These are phyloP conservation scores for Cervus canadensis DNA, from an alignment of 2,113 vertebrate genomes.

Conservation along the genomic window DNA sequence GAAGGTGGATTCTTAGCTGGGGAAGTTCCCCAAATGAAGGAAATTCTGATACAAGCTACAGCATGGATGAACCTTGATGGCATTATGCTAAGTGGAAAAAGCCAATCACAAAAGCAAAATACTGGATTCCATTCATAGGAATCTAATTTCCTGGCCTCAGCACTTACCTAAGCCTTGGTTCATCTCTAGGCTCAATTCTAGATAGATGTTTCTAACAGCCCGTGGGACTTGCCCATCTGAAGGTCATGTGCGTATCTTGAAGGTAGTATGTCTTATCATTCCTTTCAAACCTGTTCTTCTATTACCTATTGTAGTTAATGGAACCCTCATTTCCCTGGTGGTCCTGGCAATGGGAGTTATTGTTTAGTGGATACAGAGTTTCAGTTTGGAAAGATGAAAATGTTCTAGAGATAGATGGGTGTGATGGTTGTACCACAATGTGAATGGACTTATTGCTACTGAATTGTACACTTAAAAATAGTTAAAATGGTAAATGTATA, in stretches of 20 bases:
- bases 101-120: background rate
- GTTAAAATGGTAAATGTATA: background rate
- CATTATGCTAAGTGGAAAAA: background rate
- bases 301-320: background rate
- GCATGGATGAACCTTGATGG: background rate
- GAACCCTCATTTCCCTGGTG: background rate
- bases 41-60: background rate
- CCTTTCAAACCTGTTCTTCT: background rate
- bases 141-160: background rate
- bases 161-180: background rate
- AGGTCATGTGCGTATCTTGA: background rate
- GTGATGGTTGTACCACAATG: background rate
- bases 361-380: background rate
- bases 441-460: background rate
- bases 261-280: background rate
- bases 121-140: background rate
- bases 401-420: background rate
- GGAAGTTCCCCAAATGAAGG: background rate
- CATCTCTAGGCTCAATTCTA: background rate
- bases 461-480: background rate
- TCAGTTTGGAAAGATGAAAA: background rate
- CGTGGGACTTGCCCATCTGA: background rate
- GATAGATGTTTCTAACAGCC: background rate
- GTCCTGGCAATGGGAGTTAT: background rate
- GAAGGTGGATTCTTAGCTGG: background rate